Base-by-base conservation (phyloP, 1,140 invertebrate species). In the Yoshiicerus persimilis region DNA sequence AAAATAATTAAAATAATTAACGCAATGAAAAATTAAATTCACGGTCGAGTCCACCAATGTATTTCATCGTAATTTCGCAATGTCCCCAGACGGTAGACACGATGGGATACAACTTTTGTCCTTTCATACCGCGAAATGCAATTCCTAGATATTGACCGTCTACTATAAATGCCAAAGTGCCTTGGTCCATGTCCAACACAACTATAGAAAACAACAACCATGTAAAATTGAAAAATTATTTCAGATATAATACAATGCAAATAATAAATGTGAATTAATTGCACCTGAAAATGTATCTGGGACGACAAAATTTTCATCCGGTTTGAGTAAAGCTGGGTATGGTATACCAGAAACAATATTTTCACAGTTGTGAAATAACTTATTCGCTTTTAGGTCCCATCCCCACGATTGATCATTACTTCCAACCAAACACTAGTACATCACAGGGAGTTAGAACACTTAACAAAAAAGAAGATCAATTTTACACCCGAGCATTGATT, bases 1-100 rank as follows among this genome's bases (percentile, higher is more conserved):
- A 66, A 6, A 66, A 41, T 41, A 41, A 41, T 9, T 6, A 23
- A n/a, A n/a, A n/a, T n/a, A n/a, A n/a, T n/a, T n/a, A 66, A 66
- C n/a, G 39, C 9, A 56, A 1, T 27, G n/a, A 41, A 27, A 38
- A 39, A 23, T 13, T n/a, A 88, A 87, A 96, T 97, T 98, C 94
- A 99, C 98, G 98, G 95, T 99, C 98, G 91, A 99, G 94, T 92
- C 98, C 98, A 90, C 98, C 98, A 91, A 99, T 97, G 93, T 99
- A 99, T 93, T 96, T 96, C 96, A 99, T 99, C 41, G 97, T 99
- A 92, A 99, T 99, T 94, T 99, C 99, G 92, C 99, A 99, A 93
- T 99, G 99, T 91, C 99, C 99, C 99, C 99, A 99, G 20, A 99
- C 99, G 75, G 99, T 98, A 90, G 98, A 99, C 66, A 99, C 98